Percentiles rank a stretch among this genome's conserved stretches.
phyloP scores from a whole-genome alignment of 2,113 vertebrate genomes.

The Tupaia chinensis region DNA sequence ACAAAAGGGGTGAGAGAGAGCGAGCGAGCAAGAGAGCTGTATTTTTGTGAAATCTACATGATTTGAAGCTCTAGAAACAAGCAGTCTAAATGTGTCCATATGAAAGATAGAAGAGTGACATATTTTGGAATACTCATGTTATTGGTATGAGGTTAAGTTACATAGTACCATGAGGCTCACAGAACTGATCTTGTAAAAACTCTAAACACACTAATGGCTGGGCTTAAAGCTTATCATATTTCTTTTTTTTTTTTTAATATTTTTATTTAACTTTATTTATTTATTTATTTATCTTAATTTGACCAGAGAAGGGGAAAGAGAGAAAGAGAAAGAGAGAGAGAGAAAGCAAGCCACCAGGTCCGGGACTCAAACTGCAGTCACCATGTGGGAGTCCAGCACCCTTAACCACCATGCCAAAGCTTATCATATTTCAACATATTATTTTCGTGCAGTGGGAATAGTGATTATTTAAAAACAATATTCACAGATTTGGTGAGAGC shows the following conservation, averaged over 20 bases:
- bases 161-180: neutral
- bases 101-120: neutral
- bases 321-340: too few relatives aligned
- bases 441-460: neutral
- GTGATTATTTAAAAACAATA: neutral
- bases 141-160: neutral
- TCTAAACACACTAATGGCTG: neutral
- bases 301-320: too few relatives aligned
- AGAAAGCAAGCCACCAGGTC: too few relatives aligned
- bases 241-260: neutral
- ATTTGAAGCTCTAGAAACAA: neutral
- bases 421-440: neutral
- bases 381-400: too few relatives aligned
- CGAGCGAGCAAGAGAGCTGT: neutral
- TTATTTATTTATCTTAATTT: too few relatives aligned
- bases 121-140: neutral
- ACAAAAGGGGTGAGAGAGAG: neutral
- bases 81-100: slow-evolving; percentile 31
- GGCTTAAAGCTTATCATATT: neutral
- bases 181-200: neutral
- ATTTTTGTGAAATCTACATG: slow-evolving; percentile 6
- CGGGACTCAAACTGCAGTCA: too few relatives aligned
- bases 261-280: too few relatives aligned
- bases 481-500: neutral
- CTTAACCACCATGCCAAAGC: neutral